Evolutionary conservation across 2,797 vertebrate species (phyloP).

Genomic region (Danio albolineatus): DNA sequence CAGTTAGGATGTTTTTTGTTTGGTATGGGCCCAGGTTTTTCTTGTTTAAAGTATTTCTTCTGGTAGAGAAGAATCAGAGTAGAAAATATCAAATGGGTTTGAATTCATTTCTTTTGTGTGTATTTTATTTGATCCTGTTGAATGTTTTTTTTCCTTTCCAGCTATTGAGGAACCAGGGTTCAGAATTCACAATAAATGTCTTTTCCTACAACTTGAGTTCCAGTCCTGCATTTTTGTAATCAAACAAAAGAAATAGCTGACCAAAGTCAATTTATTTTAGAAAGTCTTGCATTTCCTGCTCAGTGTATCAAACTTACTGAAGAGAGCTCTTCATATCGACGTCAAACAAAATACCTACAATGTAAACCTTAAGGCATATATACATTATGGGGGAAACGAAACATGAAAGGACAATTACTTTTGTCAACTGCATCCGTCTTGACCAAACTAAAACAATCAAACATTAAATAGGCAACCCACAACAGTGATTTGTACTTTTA

Average conservation of each 20-base stretch:
- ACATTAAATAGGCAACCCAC: background rate
- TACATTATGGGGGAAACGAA: background rate
- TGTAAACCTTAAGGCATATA: slow-evolving; percentile 19
- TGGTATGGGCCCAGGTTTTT: slow-evolving; percentile 28
- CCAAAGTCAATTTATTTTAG: slow-evolving; percentile 5
- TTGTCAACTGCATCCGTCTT: background rate
- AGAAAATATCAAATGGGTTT: slow-evolving; percentile 53
- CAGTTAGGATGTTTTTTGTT: slow-evolving; percentile 49
- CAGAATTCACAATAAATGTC: slow-evolving; percentile 83
- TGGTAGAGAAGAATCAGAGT: slow-evolving; percentile 35
- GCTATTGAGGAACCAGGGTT: slow-evolving; percentile 76
- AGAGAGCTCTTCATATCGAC: background rate
- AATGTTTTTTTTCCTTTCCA: slow-evolving; percentile 66
- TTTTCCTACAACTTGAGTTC: slow-evolving; percentile 77
- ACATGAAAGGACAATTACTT: background rate
- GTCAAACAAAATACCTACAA: slow-evolving; percentile 18
- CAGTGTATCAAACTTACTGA: background rate
- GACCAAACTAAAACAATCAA: background rate
- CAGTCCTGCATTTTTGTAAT: background rate
- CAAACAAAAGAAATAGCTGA: background rate
- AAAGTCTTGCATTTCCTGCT: background rate
- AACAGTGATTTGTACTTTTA: background rate
- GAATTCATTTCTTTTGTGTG: slow-evolving; percentile 68
- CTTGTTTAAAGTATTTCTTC: slow-evolving; percentile 25
- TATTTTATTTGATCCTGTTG: slow-evolving; percentile 19